Base-by-base conservation (phyloP, 2,888 invertebrate genomes). In the Mythimna loreyi region DNA sequence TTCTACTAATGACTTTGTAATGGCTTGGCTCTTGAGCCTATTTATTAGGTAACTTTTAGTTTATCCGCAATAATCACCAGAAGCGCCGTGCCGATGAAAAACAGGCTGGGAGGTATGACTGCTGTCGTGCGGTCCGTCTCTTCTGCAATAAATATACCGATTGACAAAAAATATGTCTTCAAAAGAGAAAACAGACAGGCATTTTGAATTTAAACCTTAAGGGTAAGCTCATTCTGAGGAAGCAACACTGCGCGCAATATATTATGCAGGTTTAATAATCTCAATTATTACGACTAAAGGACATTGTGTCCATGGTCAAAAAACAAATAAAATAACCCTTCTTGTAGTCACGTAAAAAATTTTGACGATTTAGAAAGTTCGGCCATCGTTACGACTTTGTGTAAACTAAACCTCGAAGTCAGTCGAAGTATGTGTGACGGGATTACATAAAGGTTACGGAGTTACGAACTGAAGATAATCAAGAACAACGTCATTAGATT, bases 41-140 rank as follows among this genome's bases (percentile, higher is more conserved):
- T 71, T 72, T 72, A 75, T 88, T 92, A 94, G 62, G 91, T 82
- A 61, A 89, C 80, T 89, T 92, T 94, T 68, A 96, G 89, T 90
- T 95, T 96, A 88, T 96, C 95, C 61, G 96, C 96, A 85, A 96
- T 89, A 67, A 96, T 92, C 59, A 96, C 92, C 75, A 96, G 86
- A 59, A 96, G 88, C 16, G 94, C 95, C 45, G 96, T 95, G 56
- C 96, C 96, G n/a, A 96, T 87, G 86, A 96, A 94, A 80, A 96
- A 96, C 36, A 96, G 84, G 43, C 96, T 94, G 0, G 96, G 87
- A 1, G 96, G 94, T 73, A 96, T 85, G 23, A 89, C 96, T 55
- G 93, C 89, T 25, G 89, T 90, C 9, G 92, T 91, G 36, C 87
- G 85, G 72, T 94, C 92, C n/a, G 85, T 83, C 78, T 93, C 91